Conservation (phyloP, 2,888 invertebrate genomes). For the Tuta absoluta region DNA sequence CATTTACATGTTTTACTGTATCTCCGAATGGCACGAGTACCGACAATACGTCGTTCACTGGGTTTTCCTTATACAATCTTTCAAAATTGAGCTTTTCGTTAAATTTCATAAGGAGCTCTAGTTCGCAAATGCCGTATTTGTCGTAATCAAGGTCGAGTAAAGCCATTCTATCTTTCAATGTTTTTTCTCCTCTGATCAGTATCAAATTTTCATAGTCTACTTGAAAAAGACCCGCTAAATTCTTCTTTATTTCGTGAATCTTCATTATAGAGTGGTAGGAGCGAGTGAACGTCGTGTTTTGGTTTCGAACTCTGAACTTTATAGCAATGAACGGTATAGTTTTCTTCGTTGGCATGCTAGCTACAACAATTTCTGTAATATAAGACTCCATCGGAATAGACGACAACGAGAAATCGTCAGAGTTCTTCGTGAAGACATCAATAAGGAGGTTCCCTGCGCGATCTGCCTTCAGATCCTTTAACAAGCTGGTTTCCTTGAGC, state of each 20-base stretch:
- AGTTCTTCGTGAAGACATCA: constrained; percentile 74
- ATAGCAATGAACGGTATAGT: constrained; percentile 72
- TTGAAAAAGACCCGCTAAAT: constrained; percentile 81
- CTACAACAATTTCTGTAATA: constrained; percentile 66
- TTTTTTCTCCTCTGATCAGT: constrained; percentile 69
- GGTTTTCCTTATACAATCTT: constrained; percentile 69
- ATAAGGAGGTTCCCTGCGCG: constrained; percentile 63
- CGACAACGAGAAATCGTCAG: constrained; percentile 64
- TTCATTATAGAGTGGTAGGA: constrained; percentile 78
- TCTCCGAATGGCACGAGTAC: constrained; percentile 69
- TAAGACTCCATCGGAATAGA: constrained; percentile 70
- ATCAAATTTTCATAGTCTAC: constrained; percentile 74
- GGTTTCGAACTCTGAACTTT: constrained; percentile 69
- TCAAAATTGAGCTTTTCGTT: constrained; percentile 65
- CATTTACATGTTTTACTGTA: constrained; percentile 67
- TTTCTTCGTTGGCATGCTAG: constrained; percentile 66
- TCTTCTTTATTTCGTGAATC: constrained; percentile 82
- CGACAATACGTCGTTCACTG: constrained; percentile 68
- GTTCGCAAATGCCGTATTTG: constrained; percentile 73
- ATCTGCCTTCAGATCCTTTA: constrained; percentile 68
- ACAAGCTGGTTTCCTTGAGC: constrained; percentile 62
- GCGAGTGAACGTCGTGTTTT: constrained; percentile 72
- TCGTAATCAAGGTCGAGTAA: constrained; percentile 73
- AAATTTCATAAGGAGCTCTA: constrained; percentile 69
- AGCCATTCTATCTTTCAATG: constrained; percentile 68